Base-by-base conservation (phyloP, 2,888 invertebrate genomes). In the Psylliodes chrysocephalus region DNA sequence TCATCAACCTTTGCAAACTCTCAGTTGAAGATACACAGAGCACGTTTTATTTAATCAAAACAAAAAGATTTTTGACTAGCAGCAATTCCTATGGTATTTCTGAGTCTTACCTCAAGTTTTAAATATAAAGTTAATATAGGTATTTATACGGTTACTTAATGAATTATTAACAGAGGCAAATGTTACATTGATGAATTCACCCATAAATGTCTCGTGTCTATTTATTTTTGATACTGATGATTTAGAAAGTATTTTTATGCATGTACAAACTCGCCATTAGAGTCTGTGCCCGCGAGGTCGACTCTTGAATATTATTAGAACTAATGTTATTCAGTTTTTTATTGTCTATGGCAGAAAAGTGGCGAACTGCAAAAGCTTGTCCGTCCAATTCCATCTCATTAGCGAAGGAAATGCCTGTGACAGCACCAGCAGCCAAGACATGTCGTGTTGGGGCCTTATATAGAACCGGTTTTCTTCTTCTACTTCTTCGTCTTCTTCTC, bases 381-480 rank as follows among this genome's bases (percentile, higher is more conserved):
- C 82, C 79, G 77, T 82, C 82, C 82, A 81, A 82, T 82, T 82
- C 80, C 81, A 82, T 82, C 82, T 82, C 82, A 82, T 82, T 82
- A 82, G 82, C 80, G 81, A 77, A 78, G 80, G 80, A 82, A 82
- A 82, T 82, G 82, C 79, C 80, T 74, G 77, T 82, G 82, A 82
- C 82, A 82, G 76, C 77, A 59, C 59, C 59, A 59, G 59, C 68
- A 70, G 72, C 71, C 70, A 69, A 72, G 77, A 74, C 77, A 74
- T 79, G 80, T 79, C 80, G 79, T 80, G 79, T 75, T 73, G 77
- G 74, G 73, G 72, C 81, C 81, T 80, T 82, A 81, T 82, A 82
- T 79, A 81, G 82, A 82, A 82, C 81, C 81, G 81, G 81, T 82
- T 67, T 53, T 60, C 57, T 63, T 52, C 52, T 52, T 63, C 49